Evolutionary conservation across 2,113 vertebrate species (phyloP).

Genomic region (Scophthalmus maximus): DNA sequence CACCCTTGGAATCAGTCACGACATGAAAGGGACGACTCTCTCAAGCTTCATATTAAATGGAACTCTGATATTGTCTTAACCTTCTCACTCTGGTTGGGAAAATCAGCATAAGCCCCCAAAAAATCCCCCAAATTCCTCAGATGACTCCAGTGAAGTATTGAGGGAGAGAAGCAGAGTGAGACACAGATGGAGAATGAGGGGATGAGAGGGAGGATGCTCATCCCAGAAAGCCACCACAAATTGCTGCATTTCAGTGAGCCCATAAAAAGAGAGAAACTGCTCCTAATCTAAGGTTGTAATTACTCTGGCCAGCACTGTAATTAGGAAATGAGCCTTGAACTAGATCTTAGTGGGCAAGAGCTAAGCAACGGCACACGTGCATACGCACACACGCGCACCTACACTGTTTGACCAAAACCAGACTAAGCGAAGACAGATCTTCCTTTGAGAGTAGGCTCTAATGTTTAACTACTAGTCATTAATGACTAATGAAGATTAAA

Average conservation of each 20-base stretch:
- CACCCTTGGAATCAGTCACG: neutral
- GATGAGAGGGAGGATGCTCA: conserved; percentile 66
- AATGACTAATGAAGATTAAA: conserved; percentile 53
- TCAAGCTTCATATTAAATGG: conserved; percentile 9
- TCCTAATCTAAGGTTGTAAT: conserved; percentile 85
- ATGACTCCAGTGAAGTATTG: conserved; percentile 28
- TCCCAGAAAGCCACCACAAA: conserved; percentile 77
- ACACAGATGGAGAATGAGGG: conserved; percentile 29
- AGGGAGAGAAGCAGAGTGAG: conserved; percentile 21
- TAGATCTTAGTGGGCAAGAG: conserved; percentile 56
- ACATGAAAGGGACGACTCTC: neutral
- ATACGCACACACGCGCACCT: conserved; percentile 7
- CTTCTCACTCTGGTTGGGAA: conserved; percentile 29
- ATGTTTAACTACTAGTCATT: conserved; percentile 53
- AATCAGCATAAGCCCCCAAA: conserved; percentile 39
- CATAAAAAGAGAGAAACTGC: conserved; percentile 75
- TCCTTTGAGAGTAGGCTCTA: conserved; percentile 40
- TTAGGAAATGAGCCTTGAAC: conserved; percentile 82
- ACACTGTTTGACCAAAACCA: conserved; percentile 48
- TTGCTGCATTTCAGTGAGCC: conserved; percentile 78
- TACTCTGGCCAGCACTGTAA: conserved; percentile 81
- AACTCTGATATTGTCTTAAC: conserved; percentile 3
- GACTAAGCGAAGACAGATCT: conserved; percentile 27
- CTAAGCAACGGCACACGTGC: conserved; percentile 35
- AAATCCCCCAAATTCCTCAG: conserved; percentile 55